Base-by-base conservation (phyloP, 2,113 vertebrate species). In the Lutjanus erythropterus region DNA sequence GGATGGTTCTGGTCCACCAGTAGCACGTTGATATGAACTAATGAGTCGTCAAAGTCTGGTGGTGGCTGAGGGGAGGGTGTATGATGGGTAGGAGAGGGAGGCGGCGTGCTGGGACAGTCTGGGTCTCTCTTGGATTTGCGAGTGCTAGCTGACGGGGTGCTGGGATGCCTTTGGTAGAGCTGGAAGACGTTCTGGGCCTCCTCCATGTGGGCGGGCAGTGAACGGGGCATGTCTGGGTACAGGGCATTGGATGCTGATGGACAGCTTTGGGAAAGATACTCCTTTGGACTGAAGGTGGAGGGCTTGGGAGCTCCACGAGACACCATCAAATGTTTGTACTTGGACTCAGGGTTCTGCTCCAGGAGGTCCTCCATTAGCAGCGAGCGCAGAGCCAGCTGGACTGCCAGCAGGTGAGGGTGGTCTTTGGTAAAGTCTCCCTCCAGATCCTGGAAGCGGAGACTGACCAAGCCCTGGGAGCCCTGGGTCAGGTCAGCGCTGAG, bases 131-230 rank as follows among this genome's bases (percentile, higher is more conserved):
- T 96, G 71, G 95, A 91, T 75, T 96, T 97, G 61, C 87, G 95
- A 79, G 89, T 95, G 68, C 44, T 80, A 1, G 91, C 80, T 59
- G 95, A 95, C 10, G 97, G 94, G 15, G 93, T 92, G 73, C 93
- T 96, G 19, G 94, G 90, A 27, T 97, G 97, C 75, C 98, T 96
- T 86, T 99, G 98, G 88, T 99, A 99, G 4, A 97, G 95, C 94
- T 99, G 97, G 70, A 99, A 99, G 84, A 99, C 98, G 19, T 99
- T 99, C 1, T 97, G 94, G 1, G 97, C 97, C 90, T 99, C 98
- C 84, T 99, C 97, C 94, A 99, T 96, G 73, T 99, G 97, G 21
- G 97, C 96, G 5, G 98, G 98, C 15, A 99, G 94, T 11, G 98
- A 99, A 0, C 97, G 97, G 0, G 98, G 97, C 98, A 99, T 99